Base-by-base conservation (phyloP, 2,888 invertebrate species). In the Chironomus tentans region DNA sequence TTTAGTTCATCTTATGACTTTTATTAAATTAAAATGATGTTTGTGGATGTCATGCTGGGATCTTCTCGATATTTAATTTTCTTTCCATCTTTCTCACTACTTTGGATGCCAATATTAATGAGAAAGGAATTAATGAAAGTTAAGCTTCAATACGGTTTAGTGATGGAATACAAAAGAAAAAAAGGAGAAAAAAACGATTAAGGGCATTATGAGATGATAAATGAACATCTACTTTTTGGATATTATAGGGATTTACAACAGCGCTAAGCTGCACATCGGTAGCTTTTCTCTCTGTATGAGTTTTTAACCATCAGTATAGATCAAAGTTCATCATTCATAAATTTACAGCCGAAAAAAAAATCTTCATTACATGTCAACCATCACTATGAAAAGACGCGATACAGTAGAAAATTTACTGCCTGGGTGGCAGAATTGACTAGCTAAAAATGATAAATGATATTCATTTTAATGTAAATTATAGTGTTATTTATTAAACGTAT, bases 401-500 rank as follows among this genome's bases (percentile, higher is more conserved):
- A 38, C 38, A 38, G 56, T 15, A 56, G 56, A 22, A 65, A 65
- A 65, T 65, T 65, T 65, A 65, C 65, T 21, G 13, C 46, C 24
- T 74, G 74, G 74, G 74, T 74, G 74, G 74, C 74, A 68, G 65
- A 0, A 46, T 65, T 21, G 15, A 12, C 56, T 22, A 47, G 50
- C 46, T 24, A 70, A 48, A 65, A 24, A 24, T 74, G 74, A 74
- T 68, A 68, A 74, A 74, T 62, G 74, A 68, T 47, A 22, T 46
- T 46, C 74, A 68, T 28, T 74, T 74, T 74, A 74, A 62, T 48
- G 15, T n/a, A 74, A 73, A 73, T 73, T 73, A 73, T 24, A 74
- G 61, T 46, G 65, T 47, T 68, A 74, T 74, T 74, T 74, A 68
- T 74, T 68, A 68, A 47, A 65, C 13, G 46, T 28, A 38, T 38